Percentiles rank a stretch among this genome's conserved stretches.
phyloP scores from a whole-genome alignment of 2,797 vertebrate genomes.

The Enteromius afrohamiltoni region DNA sequence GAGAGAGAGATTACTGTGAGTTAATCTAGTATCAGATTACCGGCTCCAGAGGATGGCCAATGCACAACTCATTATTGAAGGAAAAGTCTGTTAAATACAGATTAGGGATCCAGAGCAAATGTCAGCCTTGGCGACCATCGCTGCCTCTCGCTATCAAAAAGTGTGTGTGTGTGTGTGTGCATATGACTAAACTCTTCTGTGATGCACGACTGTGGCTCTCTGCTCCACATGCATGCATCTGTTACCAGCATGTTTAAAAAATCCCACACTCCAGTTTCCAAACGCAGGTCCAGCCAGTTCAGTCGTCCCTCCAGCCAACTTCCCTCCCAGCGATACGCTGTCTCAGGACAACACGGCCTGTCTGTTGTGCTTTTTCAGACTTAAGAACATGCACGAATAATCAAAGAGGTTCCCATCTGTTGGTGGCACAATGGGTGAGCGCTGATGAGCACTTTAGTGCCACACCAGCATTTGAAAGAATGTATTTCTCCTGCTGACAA shows the following conservation, averaged over 20 bases:
- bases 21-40: slow-evolving; percentile 75
- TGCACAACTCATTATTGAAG: slow-evolving; percentile 68
- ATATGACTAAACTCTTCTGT: slow-evolving; percentile 40
- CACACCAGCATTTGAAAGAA: neutral
- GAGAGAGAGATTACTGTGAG: slow-evolving; percentile 62
- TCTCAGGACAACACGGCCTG: slow-evolving; percentile 4
- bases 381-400: neutral
- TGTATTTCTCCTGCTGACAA: slow-evolving; percentile 9
- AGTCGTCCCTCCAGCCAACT: slow-evolving; percentile 15
- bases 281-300: slow-evolving; percentile 22
- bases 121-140: slow-evolving; percentile 35
- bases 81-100: slow-evolving; percentile 72
- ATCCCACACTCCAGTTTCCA: slow-evolving; percentile 35
- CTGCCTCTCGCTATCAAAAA: slow-evolving; percentile 37
- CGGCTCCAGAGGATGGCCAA: slow-evolving; percentile 65
- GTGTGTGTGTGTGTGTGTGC: slow-evolving; percentile 29
- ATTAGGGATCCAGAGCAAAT: slow-evolving; percentile 63
- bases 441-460: neutral
- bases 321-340: neutral
- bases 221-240: slow-evolving; percentile 29
- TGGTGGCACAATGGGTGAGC: neutral
- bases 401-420: slow-evolving; percentile 25
- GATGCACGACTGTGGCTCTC: slow-evolving; percentile 18
- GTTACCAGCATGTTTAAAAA: slow-evolving; percentile 30
- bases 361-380: slow-evolving; percentile 10